phyloP scores from a whole-genome alignment of 1,140 invertebrate genomes.

The Aphis gossypii region DNA sequence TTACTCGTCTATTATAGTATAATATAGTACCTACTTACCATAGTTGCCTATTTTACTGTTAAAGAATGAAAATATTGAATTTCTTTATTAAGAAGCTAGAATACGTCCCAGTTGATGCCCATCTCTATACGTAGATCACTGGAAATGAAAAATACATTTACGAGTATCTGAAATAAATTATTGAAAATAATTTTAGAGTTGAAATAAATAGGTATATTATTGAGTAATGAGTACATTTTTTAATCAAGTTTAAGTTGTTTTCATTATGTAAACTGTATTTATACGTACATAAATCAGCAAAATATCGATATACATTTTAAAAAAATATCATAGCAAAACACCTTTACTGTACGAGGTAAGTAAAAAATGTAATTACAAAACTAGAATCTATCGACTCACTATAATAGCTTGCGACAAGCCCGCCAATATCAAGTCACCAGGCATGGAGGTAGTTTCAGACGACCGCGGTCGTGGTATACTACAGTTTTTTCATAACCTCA shows the following conservation, averaged over 20 bases:
- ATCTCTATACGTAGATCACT: background rate
- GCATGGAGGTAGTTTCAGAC: background rate
- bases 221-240: background rate
- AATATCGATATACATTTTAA: background rate
- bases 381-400: background rate
- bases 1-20: background rate
- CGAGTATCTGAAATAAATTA: background rate
- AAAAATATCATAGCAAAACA: background rate
- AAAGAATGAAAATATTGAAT: background rate
- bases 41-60: background rate
- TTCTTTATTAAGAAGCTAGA: background rate
- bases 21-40: background rate
- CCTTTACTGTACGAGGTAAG: background rate
- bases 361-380: background rate
- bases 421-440: background rate
- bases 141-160: background rate
- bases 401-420: background rate
- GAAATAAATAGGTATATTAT: background rate
- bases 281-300: background rate
- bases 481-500: constrained; percentile 45
- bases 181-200: background rate
- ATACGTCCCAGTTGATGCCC: background rate
- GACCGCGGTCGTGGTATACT: constrained; percentile 31
- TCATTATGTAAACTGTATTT: background rate
- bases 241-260: background rate